Percentiles rank a stretch among this genome's conserved stretches.
Evolutionary conservation across 2,888 invertebrate species (phyloP).

Genomic region (Phrixothrix hirtus): DNA sequence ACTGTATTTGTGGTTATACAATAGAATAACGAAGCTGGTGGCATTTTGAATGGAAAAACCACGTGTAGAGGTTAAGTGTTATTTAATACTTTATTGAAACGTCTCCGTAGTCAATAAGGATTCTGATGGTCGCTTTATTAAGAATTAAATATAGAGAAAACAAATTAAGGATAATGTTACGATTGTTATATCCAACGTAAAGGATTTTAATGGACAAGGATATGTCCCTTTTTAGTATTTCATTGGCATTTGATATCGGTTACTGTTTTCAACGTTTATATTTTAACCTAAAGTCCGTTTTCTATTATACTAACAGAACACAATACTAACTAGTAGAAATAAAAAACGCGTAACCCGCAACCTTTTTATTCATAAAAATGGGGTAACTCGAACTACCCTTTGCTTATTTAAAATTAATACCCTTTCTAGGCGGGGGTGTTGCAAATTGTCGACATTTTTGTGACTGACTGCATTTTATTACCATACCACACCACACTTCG

Average conservation of each 20-base stretch:
- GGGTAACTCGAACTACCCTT: conserved; percentile 19
- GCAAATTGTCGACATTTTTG: conserved; percentile 47
- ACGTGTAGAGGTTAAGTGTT: conserved; percentile 35
- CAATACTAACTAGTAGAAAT: no score
- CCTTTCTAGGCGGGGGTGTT: conserved; percentile 38
- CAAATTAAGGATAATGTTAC: conserved; percentile 39
- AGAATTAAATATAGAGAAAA: conserved; percentile 24
- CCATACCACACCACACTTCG: conserved; percentile 41
- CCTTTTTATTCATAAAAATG: conserved; percentile 15
- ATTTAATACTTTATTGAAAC: conserved; percentile 39
- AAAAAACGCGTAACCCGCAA: neutral
- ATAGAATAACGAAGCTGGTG: conserved; percentile 33
- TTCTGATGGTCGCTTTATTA: conserved; percentile 31
- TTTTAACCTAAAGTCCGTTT: no score
- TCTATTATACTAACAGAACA: no score
- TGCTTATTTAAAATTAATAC: conserved; percentile 13
- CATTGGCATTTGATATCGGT: no score
- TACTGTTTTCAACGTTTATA: no score
- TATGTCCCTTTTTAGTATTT: conserved; percentile 12
- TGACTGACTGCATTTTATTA: conserved; percentile 51
- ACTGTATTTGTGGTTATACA: conserved; percentile 34
- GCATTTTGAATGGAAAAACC: conserved; percentile 32
- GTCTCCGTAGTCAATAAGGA: conserved; percentile 34
- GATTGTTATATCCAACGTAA: conserved; percentile 21
- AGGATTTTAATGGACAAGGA: conserved; percentile 20